Evolutionary conservation across 2,888 invertebrate species (phyloP).

Genomic region (Penaeus monodon): DNA sequence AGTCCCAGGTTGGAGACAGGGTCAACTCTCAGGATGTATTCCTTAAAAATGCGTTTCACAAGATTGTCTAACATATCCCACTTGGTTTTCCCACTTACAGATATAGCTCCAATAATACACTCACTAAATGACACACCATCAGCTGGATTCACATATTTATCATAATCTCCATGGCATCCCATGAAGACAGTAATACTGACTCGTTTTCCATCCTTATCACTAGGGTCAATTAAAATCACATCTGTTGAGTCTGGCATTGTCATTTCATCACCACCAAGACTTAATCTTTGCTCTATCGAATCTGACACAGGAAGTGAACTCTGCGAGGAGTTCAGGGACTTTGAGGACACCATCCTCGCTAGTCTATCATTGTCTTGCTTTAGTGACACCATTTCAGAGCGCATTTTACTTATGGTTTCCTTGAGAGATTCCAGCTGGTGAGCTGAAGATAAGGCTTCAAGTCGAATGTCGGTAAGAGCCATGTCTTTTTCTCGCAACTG

Average conservation of each 20-base stretch:
- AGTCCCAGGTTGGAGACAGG: conserved; percentile 89
- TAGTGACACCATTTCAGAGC: conserved; percentile 95
- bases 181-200: conserved; percentile 72
- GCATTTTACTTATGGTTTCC: conserved; percentile 97
- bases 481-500: conserved; percentile 96
- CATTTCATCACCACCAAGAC: conserved; percentile 54
- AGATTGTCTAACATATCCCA: conserved; percentile 95
- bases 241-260: conserved; percentile 56
- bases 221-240: conserved; percentile 66
- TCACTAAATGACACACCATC: conserved; percentile 70
- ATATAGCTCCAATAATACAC: conserved; percentile 88
- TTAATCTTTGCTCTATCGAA: conserved; percentile 52
- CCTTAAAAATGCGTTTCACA: conserved; percentile 92
- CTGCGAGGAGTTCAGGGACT: conserved; percentile 72
- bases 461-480: conserved; percentile 93
- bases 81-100: conserved; percentile 90
- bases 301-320: conserved; percentile 70
- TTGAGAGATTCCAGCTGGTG: conserved; percentile 96
- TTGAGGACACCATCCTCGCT: conserved; percentile 82
- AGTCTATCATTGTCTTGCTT: conserved; percentile 97
- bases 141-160: conserved; percentile 66
- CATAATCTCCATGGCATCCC: conserved; percentile 72
- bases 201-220: conserved; percentile 69
- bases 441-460: conserved; percentile 96
- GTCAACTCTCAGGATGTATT: conserved; percentile 92